Percentiles rank a stretch among this genome's conserved stretches.
These are phyloP conservation scores for Thymelicus lineola DNA, from an alignment of 2,888 invertebrate species.

Conservation along the genomic window DNA sequence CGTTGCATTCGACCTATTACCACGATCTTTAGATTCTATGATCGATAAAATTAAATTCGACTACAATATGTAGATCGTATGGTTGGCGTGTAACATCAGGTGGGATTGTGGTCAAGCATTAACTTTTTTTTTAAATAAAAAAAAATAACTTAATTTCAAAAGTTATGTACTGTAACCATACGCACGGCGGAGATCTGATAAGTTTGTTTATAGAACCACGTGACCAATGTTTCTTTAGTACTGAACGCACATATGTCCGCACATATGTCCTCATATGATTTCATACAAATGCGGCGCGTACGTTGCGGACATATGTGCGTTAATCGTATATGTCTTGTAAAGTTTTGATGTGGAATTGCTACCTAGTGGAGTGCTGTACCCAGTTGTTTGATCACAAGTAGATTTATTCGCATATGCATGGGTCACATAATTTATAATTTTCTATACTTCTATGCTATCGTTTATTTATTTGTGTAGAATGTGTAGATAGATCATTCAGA, in stretches of 20 bases:
- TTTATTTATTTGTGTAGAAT: constrained; percentile 15
- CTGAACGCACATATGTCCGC: no score
- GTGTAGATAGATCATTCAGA: background rate
- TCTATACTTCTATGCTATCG: background rate
- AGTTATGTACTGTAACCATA: background rate
- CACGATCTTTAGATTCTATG: no score
- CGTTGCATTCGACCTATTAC: no score
- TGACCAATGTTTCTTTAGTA: constrained; percentile 63
- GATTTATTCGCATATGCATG: constrained; percentile 6
- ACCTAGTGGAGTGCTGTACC: constrained; percentile 54
- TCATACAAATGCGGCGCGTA: no score
- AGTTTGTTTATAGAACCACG: constrained; percentile 56
- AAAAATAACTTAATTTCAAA: background rate
- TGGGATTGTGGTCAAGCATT: no score
- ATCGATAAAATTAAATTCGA: no score
- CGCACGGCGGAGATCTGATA: constrained; percentile 42
- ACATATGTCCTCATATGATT: no score
- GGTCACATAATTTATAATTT: constrained; percentile 20
- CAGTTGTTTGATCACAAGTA: constrained; percentile 25
- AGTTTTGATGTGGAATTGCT: constrained; percentile 69
- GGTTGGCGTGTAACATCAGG: no score
- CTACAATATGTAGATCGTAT: no score
- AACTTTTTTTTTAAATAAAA: no score
- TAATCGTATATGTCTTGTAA: constrained; percentile 27
- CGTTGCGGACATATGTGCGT: no score